Conservation (phyloP, 2,113 vertebrate genomes). For the Hypocryptadius cinnamomeus region DNA sequence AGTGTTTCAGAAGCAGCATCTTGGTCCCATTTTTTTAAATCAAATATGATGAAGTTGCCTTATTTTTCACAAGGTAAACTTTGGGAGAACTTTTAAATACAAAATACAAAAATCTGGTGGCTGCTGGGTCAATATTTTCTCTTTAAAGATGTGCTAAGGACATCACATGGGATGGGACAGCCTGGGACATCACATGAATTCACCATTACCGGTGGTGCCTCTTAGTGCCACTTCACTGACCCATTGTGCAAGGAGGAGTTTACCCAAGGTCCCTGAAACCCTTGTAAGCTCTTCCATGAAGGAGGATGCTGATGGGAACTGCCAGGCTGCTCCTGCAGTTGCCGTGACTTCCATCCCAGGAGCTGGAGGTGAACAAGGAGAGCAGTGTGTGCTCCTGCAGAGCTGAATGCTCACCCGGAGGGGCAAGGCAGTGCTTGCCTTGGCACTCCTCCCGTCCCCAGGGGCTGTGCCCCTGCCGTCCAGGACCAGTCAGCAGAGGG, state of each 20-base stretch:
- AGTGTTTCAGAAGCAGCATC: background rate
- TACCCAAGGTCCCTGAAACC: conserved; percentile 47
- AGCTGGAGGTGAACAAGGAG: conserved; percentile 8
- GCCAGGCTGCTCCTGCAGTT: conserved; percentile 63
- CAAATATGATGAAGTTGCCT: background rate
- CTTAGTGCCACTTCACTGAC: background rate
- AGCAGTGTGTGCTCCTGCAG: background rate
- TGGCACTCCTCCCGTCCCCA: background rate
- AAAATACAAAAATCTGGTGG: background rate
- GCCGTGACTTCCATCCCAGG: conserved; percentile 69
- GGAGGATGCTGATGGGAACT: conserved; percentile 75
- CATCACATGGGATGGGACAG: no score
- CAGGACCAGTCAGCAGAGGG: background rate
- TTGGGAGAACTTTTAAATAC: background rate
- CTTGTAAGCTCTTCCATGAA: conserved; percentile 64
- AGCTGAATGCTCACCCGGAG: background rate
- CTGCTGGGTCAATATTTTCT: background rate
- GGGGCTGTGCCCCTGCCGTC: background rate
- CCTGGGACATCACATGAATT: background rate
- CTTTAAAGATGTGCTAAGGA: background rate
- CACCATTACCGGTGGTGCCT: background rate
- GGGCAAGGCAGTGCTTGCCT: background rate
- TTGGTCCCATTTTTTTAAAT: background rate
- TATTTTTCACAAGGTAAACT: background rate
- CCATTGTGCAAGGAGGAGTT: conserved; percentile 66